Conservation (phyloP, 2,113 vertebrate species). For the Nestor notabilis region DNA sequence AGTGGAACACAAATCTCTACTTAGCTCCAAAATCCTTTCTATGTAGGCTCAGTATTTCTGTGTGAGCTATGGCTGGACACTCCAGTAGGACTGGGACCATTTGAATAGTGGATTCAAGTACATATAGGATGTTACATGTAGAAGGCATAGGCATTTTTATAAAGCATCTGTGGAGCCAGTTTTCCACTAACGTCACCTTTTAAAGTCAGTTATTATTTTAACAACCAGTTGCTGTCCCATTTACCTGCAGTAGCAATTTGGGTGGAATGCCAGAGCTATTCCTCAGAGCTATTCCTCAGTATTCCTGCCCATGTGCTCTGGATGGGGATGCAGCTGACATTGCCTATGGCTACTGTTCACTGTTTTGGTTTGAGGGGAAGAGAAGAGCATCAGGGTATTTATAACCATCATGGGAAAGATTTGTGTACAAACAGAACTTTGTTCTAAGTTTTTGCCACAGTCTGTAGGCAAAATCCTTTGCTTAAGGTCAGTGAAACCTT, state of each 20-base stretch:
- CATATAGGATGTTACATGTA: not conserved
- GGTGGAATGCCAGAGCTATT: slow-evolving; percentile 24
- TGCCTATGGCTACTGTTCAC: not conserved
- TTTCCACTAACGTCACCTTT: slow-evolving; percentile 50
- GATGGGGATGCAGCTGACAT: not conserved
- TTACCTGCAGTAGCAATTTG: slow-evolving; percentile 49
- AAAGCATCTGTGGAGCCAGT: not conserved
- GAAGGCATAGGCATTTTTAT: not conserved
- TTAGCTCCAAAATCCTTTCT: not conserved
- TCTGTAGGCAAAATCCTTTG: not conserved
- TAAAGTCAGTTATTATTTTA: slow-evolving; percentile 56
- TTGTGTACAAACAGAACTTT: not conserved
- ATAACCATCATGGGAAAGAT: not conserved
- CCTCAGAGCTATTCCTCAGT: not conserved
- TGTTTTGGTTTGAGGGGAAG: not conserved
- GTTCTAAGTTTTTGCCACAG: not conserved
- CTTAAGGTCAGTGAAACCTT: not conserved
- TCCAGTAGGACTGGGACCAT: not conserved
- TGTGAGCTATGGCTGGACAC: not conserved
- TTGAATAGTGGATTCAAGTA: not conserved
- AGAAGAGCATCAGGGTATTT: not conserved
- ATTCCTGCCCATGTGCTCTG: not conserved
- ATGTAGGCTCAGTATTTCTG: not conserved
- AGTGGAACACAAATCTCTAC: not conserved
- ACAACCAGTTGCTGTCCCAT: slow-evolving; percentile 20